phyloP scores from a whole-genome alignment of 1,140 invertebrate species.

The Orchestia grillus region DNA sequence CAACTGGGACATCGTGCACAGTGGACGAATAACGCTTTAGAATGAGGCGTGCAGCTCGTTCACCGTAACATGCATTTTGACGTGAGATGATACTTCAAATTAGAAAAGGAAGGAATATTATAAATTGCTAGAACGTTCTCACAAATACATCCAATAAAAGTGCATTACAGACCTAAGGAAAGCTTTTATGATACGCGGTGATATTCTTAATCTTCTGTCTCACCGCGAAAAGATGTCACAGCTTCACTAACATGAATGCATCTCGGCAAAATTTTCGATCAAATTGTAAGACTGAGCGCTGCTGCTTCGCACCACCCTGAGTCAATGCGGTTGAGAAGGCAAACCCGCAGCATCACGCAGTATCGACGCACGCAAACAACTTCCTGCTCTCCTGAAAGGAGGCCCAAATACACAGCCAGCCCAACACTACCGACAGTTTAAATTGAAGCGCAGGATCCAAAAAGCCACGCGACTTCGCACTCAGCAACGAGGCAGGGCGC shows the following conservation, averaged over 20 bases:
- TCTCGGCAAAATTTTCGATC: neutral
- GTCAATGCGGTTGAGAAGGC: neutral
- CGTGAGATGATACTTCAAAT: neutral
- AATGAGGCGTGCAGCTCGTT: neutral
- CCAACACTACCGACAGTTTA: neutral
- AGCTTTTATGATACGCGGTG: neutral
- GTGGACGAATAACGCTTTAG: neutral
- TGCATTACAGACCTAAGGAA: neutral
- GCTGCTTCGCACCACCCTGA: neutral
- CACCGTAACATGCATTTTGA: neutral
- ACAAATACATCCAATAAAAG: neutral
- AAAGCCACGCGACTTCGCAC: slow-evolving; percentile 2
- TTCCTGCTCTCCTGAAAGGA: slow-evolving; percentile 6
- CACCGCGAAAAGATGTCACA: neutral
- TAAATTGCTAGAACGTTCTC: neutral
- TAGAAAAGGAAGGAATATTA: neutral
- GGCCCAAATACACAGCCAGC: neutral
- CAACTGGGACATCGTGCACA: neutral
- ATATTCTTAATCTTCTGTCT: neutral
- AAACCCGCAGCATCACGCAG: neutral
- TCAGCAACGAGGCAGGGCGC: neutral
- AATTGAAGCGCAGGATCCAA: neutral
- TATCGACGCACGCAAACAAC: neutral
- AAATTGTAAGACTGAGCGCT: neutral
- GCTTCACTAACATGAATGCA: neutral